Conservation (phyloP, 2,113 vertebrate species). For the Regulus satrapa region DNA sequence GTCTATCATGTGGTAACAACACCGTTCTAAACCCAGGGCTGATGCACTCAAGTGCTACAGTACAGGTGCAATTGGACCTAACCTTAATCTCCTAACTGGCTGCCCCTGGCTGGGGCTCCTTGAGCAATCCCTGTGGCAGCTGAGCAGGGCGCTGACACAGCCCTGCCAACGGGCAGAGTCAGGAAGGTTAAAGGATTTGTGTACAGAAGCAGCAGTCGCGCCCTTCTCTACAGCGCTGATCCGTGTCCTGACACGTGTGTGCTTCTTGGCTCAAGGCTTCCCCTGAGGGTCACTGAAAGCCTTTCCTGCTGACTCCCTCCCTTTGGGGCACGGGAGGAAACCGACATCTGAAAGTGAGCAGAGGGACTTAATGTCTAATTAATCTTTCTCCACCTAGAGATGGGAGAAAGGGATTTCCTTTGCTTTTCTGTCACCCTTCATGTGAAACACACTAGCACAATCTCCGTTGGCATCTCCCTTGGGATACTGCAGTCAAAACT, state of each 20-base stretch:
- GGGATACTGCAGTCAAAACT: background rate
- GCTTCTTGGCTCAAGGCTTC: background rate
- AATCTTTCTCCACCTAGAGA: background rate
- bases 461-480: background rate
- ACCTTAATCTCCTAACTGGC: background rate
- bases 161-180: background rate
- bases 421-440: background rate
- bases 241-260: accelerated
- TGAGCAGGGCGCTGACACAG: background rate
- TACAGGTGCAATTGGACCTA: background rate
- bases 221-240: background rate
- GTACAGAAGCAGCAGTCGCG: background rate
- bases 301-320: background rate
- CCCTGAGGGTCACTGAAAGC: background rate
- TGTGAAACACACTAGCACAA: background rate
- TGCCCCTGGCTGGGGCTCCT: accelerated
- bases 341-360: background rate
- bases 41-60: background rate
- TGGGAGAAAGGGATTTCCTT: background rate
- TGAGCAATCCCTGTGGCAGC: background rate
- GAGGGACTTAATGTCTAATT: background rate
- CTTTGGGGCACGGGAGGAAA: background rate
- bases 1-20: background rate
- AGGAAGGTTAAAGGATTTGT: background rate
- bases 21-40: background rate